A percentile compares a stretch with the other conserved stretches of the same genome.
Evolutionary conservation across 2,113 vertebrate genomes (phyloP).

Genomic region (Ailurus styani): DNA sequence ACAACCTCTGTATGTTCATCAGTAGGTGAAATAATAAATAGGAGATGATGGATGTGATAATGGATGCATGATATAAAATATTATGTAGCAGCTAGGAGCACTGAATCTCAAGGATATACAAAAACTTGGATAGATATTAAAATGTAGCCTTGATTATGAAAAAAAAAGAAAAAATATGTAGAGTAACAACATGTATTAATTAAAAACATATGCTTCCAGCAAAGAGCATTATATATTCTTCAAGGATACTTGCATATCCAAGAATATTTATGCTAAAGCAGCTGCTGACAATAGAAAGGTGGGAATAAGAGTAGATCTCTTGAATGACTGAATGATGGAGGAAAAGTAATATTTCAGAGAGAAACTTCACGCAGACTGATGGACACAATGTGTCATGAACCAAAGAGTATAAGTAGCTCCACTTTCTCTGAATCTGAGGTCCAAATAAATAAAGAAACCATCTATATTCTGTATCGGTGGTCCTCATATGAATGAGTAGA

Average conservation of each 20-base stretch:
- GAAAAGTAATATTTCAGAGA: background rate
- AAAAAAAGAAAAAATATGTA: background rate
- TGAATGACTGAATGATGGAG: background rate
- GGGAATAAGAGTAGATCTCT: background rate
- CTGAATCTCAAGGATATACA: background rate
- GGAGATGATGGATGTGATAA: background rate
- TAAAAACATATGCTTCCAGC: background rate
- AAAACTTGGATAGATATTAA: background rate
- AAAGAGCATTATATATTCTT: background rate
- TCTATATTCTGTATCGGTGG: background rate
- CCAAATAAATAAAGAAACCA: background rate
- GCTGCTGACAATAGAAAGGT: no score
- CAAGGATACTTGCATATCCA: background rate
- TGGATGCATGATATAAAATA: background rate
- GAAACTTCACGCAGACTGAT: background rate
- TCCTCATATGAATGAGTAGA: background rate
- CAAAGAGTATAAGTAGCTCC: background rate
- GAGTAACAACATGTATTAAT: background rate
- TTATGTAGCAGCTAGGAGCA: background rate
- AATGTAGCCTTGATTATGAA: background rate
- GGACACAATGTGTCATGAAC: background rate
- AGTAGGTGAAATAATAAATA: background rate
- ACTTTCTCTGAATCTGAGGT: background rate
- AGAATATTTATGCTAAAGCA: background rate
- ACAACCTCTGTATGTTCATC: background rate